Evolutionary conservation across 1,140 invertebrate genomes (phyloP).

Genomic region (Drosophila burlai): DNA sequence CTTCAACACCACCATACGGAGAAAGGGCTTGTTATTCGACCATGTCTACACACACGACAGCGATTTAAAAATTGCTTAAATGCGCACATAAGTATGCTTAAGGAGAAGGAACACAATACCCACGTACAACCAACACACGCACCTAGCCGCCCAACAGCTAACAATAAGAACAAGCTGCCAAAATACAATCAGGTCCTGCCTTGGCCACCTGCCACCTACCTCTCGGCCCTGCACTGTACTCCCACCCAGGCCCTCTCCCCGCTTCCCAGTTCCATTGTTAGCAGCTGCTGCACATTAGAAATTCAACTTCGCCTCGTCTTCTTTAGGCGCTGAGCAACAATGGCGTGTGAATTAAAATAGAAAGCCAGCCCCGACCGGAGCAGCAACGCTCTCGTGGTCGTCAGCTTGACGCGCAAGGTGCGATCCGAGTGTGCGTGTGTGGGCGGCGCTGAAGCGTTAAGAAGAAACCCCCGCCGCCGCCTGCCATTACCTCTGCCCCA

Average conservation of each 20-base stretch:
- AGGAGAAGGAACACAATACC: slow-evolving; percentile 29
- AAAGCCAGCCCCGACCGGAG: slow-evolving; percentile 57
- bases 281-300: slow-evolving; percentile 82
- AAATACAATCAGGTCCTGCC: slow-evolving; percentile 69
- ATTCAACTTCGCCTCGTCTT: slow-evolving; percentile 77
- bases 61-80: slow-evolving; percentile 70
- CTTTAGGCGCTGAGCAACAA: slow-evolving; percentile 78
- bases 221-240: background rate
- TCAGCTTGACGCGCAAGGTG: slow-evolving; percentile 73
- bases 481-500: slow-evolving; percentile 38
- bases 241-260: background rate
- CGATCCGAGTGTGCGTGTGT: slow-evolving; percentile 35
- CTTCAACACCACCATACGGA: background rate
- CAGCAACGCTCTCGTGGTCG: slow-evolving; percentile 57
- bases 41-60: slow-evolving; percentile 33
- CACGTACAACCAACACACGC: slow-evolving; percentile 28
- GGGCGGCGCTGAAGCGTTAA: slow-evolving; percentile 68
- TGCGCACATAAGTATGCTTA: slow-evolving; percentile 57
- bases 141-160: slow-evolving; percentile 44
- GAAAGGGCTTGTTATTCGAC: slow-evolving; percentile 26
- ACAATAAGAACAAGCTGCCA: slow-evolving; percentile 56
- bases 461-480: slow-evolving; percentile 33
- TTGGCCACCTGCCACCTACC: slow-evolving; percentile 21
- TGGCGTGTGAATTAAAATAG: slow-evolving; percentile 82
- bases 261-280: slow-evolving; percentile 66